Evolutionary conservation across 1,140 invertebrate species (phyloP).

Genomic region (Diorhabda carinulata): DNA sequence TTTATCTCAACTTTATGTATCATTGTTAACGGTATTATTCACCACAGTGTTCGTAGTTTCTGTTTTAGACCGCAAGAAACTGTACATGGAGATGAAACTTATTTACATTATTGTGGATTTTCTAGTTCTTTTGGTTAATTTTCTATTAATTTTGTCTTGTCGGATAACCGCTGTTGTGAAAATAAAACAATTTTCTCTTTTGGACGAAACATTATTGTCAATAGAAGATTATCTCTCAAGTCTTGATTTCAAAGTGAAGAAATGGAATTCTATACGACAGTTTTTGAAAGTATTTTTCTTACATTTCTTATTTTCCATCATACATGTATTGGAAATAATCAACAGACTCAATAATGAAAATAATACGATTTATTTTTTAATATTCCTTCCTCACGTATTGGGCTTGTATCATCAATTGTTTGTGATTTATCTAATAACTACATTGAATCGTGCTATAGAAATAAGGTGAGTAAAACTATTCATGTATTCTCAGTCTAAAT

Average conservation of each 20-base stretch:
- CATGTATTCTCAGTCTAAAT: too few species aligned
- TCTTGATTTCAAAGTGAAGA: neutral
- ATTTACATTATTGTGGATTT: neutral
- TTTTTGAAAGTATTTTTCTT: neutral
- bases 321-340: too few species aligned
- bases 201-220: neutral
- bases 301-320: neutral
- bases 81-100: neutral
- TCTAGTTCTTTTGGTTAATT: neutral
- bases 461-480: too few species aligned
- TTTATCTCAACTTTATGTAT: neutral
- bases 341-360: too few species aligned
- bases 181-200: neutral
- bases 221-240: neutral
- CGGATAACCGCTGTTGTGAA: neutral
- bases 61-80: neutral
- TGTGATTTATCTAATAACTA: too few species aligned
- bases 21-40: neutral
- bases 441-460: too few species aligned
- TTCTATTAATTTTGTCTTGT: neutral
- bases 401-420: too few species aligned
- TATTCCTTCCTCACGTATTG: too few species aligned
- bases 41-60: neutral
- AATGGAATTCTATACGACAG: neutral
- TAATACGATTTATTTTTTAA: too few species aligned